Conservation (phyloP, 2,888 invertebrate genomes). For the Clivina fossor region DNA sequence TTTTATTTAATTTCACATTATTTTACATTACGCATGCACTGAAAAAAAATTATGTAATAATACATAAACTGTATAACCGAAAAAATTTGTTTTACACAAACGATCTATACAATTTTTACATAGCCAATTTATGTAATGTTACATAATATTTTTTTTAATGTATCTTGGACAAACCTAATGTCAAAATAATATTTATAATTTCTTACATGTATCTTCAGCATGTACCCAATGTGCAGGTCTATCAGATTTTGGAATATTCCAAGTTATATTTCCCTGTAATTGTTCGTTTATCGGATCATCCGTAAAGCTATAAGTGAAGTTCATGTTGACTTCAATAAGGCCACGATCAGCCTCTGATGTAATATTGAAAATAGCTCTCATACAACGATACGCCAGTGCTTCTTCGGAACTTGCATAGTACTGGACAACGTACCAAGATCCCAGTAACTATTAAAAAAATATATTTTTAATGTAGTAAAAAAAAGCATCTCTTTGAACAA, state of each 20-base stretch:
- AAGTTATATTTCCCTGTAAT: conserved; percentile 82
- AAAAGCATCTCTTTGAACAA: neutral
- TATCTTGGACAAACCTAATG: too few relatives aligned
- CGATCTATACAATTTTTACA: too few relatives aligned
- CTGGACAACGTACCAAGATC: conserved; percentile 83
- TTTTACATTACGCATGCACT: too few relatives aligned
- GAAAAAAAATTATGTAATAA: too few relatives aligned
- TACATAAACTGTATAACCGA: too few relatives aligned
- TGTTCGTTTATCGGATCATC: conserved; percentile 82
- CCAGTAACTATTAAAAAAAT: conserved; percentile 64
- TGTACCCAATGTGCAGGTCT: conserved; percentile 85
- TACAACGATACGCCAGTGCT: conserved; percentile 80
- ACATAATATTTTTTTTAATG: too few relatives aligned
- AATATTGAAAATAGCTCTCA: conserved; percentile 72
- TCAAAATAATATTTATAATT: conserved; percentile 7
- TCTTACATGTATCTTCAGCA: conserved; percentile 79
- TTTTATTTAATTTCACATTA: too few relatives aligned
- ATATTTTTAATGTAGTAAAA: neutral
- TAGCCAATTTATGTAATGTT: too few relatives aligned
- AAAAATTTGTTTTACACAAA: too few relatives aligned
- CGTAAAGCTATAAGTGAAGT: conserved; percentile 83
- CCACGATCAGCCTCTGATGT: conserved; percentile 53
- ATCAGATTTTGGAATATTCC: conserved; percentile 73
- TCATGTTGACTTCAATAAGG: conserved; percentile 76
- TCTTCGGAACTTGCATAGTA: conserved; percentile 90